Evolutionary conservation across 2,888 invertebrate genomes (phyloP), one percentile per base, ranked within the genome.

Genomic region (Cheilosia impressa): DNA sequence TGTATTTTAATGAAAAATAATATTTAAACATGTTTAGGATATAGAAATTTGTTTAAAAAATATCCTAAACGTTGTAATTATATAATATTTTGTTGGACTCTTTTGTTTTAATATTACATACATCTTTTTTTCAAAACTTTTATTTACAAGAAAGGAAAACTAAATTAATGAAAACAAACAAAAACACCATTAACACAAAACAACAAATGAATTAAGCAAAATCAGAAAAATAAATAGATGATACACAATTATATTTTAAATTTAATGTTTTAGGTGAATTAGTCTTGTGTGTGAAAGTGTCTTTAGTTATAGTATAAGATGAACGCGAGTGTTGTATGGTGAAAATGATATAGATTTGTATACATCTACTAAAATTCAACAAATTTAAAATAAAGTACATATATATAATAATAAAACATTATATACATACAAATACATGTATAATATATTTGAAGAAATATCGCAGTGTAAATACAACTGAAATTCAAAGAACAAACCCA

Each of bases 1-100:
- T 66, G 66, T 66, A 75, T 79, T 84, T 58, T 52, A 66, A 62
- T 57, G 34, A 19, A 58, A 80, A 47, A 58, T 71, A 72, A 58
- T 31, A 63, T 65, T 62, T 58, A 66, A 71, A 80, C 38, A 78
- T 73, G 85, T 85, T 87, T 69, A 87, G 89, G 89, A 89, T 89
- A 89, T 89, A 88, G 88, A 88, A 87, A 89, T 89, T 89, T 89
- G 89, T 89, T 89, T 87, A 88, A 89, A 89, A 88, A 88, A 89
- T 89, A 88, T 89, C 88, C 89, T 89, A 84, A 88, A 75, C 78
- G 41, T 80, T 45, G 53, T 66, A 65, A 75, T 71, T 79, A 65
- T 73, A 65, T 69, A 65, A 76, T 75, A 45, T 71, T 84, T 84
- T 75, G 71, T 80, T 69, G 27, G 38, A 47, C 41, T 57, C 52